Evolutionary conservation across 2,113 vertebrate genomes (phyloP), one percentile per base, ranked within the genome.

Genomic region (Salvator merianae): DNA sequence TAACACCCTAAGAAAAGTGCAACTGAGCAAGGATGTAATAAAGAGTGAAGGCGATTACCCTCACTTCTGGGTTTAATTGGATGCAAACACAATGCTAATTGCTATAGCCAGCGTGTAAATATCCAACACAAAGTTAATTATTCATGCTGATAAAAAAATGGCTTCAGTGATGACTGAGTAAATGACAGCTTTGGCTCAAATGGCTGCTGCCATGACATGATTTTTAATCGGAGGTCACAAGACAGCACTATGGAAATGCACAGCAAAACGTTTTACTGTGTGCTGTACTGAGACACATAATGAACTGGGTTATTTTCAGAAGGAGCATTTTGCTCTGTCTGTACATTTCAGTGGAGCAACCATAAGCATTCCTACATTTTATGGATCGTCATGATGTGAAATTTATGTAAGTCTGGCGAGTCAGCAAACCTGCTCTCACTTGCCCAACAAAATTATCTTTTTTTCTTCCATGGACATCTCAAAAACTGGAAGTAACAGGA

Each of bases 31-130:
- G 83, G 43, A 63, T 72, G 63, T 86, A 91, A 93, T 84, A 91
- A 77, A 91, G 84, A 69, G 0, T 76, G 71, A 84, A 59, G 89
- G 86, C 32, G 55, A 89, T 73, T 87, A 83, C 7, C 77, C 0
- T 14, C 26, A 72, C 72, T 88, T 86, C 65, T 30, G 24, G 65
- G 62, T 81, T 36, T 76, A 88, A 86, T 66, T 81, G 50, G 88
- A 89, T 78, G 76, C 55, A 82, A 93, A 84, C 76, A 62, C 6
- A n/a, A 79, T 7, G 18, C 81, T 90, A 88, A 90, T 91, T 86
- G 87, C 85, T 89, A 83, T 81, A 92, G 77, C 65, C 91, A 86
- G 70, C 59, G 24, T 88, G 74, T 83, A 92, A 91, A 75, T 76
- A 86, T 12, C 69, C 69, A 80, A 50, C 47, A 84, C 34, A 65